These are phyloP conservation scores for Mastomys natalensis DNA, from an alignment of 2,113 vertebrate species.

Conservation along the genomic window DNA sequence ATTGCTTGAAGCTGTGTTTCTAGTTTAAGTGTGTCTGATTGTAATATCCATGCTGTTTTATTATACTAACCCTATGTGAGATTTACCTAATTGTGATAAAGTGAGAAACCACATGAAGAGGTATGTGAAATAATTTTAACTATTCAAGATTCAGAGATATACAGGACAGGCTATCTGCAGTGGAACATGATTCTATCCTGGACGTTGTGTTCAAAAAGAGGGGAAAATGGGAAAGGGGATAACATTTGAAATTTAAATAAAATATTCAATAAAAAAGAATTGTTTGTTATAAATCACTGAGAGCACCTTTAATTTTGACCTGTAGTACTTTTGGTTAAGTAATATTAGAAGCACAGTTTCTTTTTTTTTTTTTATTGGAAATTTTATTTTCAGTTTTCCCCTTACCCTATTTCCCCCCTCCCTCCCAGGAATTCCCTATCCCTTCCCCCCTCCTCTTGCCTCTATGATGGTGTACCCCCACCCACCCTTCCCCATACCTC, in stretches of 20 bases:
- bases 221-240: too few relatives aligned
- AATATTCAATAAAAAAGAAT: neutral
- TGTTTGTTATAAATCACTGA: neutral
- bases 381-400: too few relatives aligned
- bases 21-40: slow-evolving; percentile 49
- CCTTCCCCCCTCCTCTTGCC: too few relatives aligned
- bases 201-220: neutral
- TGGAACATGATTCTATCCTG: neutral
- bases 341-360: neutral
- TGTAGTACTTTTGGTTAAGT: neutral
- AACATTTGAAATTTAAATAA: too few relatives aligned
- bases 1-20: slow-evolving; percentile 33
- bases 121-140: slow-evolving; percentile 28
- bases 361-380: too few relatives aligned
- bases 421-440: too few relatives aligned
- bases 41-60: slow-evolving; percentile 36
- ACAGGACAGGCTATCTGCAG: neutral
- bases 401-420: too few relatives aligned
- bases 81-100: slow-evolving; percentile 62
- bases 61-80: slow-evolving; percentile 58
- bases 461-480: too few relatives aligned
- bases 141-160: slow-evolving; percentile 1
- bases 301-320: neutral
- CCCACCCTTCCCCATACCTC: too few relatives aligned
- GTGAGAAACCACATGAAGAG: slow-evolving; percentile 1